Evolutionary conservation across 2,797 vertebrate species (phyloP).

Genomic region (Eurystomus glaucurus): DNA sequence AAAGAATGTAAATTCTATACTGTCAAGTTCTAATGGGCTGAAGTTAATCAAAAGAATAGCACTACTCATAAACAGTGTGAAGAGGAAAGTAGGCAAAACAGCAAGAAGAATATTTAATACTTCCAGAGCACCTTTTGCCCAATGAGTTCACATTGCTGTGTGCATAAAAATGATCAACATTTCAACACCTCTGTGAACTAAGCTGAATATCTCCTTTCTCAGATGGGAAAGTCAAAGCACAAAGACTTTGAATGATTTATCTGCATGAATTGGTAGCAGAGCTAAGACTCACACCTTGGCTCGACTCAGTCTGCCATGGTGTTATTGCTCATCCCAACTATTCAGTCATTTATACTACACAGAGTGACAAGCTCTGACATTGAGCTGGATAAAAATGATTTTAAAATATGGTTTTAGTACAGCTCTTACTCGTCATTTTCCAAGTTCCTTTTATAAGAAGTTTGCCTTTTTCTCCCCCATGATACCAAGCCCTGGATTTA

Average conservation of each 20-base stretch:
- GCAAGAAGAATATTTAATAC: slow-evolving; percentile 41
- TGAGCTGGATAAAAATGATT: slow-evolving; percentile 47
- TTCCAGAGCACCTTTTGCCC: background rate
- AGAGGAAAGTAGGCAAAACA: slow-evolving; percentile 3
- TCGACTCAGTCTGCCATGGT: slow-evolving; percentile 27
- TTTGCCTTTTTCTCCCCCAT: background rate
- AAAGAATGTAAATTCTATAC: slow-evolving; percentile 32
- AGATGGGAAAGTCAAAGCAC: slow-evolving; percentile 56
- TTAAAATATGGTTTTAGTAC: slow-evolving; percentile 1
- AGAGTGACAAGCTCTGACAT: slow-evolving; percentile 48
- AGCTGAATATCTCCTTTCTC: slow-evolving; percentile 65
- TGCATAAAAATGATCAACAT: slow-evolving; percentile 62
- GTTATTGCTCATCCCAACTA: slow-evolving; percentile 46
- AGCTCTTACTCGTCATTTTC: background rate
- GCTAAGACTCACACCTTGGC: slow-evolving; percentile 42
- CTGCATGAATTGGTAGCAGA: slow-evolving; percentile 61
- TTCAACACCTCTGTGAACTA: slow-evolving; percentile 59
- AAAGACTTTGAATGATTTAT: slow-evolving; percentile 65
- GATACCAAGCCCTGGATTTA: background rate
- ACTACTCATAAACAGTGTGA: background rate
- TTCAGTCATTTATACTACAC: slow-evolving; percentile 27
- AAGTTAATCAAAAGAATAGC: slow-evolving; percentile 45
- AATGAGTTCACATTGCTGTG: background rate
- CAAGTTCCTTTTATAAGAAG: background rate
- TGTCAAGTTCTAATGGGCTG: slow-evolving; percentile 29